Percentiles rank a stretch among this genome's conserved stretches.
phyloP scores from a whole-genome alignment of 2,797 vertebrate species.

The Chromobotia macracanthus region DNA sequence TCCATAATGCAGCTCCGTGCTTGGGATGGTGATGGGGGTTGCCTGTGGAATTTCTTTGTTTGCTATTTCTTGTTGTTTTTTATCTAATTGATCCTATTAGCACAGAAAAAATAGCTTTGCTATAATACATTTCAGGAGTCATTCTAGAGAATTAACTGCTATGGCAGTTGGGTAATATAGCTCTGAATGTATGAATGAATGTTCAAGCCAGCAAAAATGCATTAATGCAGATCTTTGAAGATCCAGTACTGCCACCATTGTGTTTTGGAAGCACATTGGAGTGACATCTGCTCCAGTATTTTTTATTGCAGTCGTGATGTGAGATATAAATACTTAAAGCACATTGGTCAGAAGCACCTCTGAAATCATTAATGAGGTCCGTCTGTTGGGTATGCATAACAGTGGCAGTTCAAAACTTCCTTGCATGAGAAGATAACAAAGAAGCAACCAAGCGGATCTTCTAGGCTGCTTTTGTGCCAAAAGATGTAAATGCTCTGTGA shows the following conservation, averaged over 20 bases:
- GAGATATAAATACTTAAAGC: slow-evolving; percentile 48
- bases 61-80: slow-evolving; percentile 57
- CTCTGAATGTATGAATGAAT: neutral
- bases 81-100: slow-evolving; percentile 57
- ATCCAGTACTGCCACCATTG: neutral
- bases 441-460: slow-evolving; percentile 29
- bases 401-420: slow-evolving; percentile 38
- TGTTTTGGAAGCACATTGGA: slow-evolving; percentile 16
- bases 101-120: neutral
- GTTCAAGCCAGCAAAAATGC: neutral
- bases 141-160: neutral
- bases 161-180: neutral
- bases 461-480: slow-evolving; percentile 28
- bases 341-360: neutral
- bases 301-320: slow-evolving; percentile 41
- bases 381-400: slow-evolving; percentile 42
- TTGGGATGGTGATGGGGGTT: slow-evolving; percentile 43
- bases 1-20: slow-evolving; percentile 46
- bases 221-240: neutral
- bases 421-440: slow-evolving; percentile 51
- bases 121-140: neutral
- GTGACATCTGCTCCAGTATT: slow-evolving; percentile 12
- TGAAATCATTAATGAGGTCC: slow-evolving; percentile 48
- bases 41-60: slow-evolving; percentile 69
- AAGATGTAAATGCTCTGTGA: slow-evolving; percentile 47